Conservation (phyloP, 2,888 invertebrate species). For the Tromatobia lineatoria region DNA sequence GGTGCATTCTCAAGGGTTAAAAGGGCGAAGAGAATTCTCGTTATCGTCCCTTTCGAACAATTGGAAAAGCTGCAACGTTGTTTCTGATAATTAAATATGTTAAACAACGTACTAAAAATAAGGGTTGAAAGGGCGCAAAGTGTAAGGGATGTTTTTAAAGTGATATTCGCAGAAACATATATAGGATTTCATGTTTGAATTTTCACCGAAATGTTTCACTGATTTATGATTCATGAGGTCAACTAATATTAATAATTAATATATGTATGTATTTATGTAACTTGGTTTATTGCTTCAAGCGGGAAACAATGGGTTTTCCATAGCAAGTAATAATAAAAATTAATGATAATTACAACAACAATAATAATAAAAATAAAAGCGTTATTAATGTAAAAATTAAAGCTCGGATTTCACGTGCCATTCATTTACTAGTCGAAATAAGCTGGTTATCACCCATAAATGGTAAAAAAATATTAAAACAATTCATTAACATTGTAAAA, state of each 20-base stretch:
- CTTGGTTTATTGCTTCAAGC: too few relatives aligned
- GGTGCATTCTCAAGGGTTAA: too few relatives aligned
- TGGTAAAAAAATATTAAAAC: not conserved
- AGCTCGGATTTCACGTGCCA: too few relatives aligned
- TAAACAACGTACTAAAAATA: not conserved
- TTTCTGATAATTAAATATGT: constrained; percentile 26
- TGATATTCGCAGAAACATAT: not conserved
- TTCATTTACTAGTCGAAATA: too few relatives aligned
- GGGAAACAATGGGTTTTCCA: too few relatives aligned
- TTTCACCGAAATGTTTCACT: not conserved
- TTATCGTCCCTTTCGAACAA: constrained; percentile 26
- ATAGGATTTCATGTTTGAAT: not conserved
- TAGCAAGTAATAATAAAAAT: too few relatives aligned
- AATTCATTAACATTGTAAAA: not conserved
- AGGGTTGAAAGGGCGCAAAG: not conserved
- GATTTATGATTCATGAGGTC: not conserved
- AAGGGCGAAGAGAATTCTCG: not conserved
- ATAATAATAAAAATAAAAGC: not conserved
- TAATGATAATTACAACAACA: too few relatives aligned
- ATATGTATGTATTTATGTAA: too few relatives aligned
- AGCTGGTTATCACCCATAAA: too few relatives aligned
- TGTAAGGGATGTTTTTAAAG: not conserved
- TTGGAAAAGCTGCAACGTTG: constrained; percentile 6
- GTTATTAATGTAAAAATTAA: not conserved
- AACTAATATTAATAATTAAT: too few relatives aligned